Conservation (phyloP, 1,140 invertebrate genomes). For the Anthonomus grandis region DNA sequence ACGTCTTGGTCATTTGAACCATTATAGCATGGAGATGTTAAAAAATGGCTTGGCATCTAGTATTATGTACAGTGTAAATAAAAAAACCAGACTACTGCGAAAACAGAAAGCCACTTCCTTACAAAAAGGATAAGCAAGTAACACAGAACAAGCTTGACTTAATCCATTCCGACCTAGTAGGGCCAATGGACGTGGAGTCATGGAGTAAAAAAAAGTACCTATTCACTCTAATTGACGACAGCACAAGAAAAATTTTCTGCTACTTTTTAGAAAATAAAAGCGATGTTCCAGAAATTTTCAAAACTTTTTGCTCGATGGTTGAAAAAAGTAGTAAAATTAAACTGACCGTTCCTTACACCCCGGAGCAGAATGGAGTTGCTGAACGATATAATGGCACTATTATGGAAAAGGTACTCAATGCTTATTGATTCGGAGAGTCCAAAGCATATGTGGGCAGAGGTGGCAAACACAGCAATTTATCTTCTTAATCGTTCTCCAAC, state of each 20-base stretch:
- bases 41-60: constrained; percentile 21
- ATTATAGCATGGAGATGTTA: constrained; percentile 14
- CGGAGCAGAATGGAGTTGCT: constrained; percentile 49
- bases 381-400: constrained; percentile 43
- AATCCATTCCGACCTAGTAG: constrained; percentile 26
- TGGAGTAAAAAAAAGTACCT: constrained; percentile 41
- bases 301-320: constrained; percentile 35
- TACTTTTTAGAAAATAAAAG: constrained; percentile 43
- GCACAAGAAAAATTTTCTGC: constrained; percentile 37
- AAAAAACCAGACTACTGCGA: constrained; percentile 16
- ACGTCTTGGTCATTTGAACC: constrained; percentile 24
- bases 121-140: constrained; percentile 15
- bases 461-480: constrained; percentile 42
- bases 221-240: constrained; percentile 48
- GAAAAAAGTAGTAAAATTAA: constrained; percentile 48
- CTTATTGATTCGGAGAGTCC: constrained; percentile 43
- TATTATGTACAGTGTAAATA: constrained; percentile 8
- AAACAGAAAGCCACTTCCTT: constrained; percentile 20
- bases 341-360: constrained; percentile 44
- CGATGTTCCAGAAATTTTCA: constrained; percentile 34
- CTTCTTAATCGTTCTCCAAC: constrained; percentile 41
- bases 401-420: constrained; percentile 37
- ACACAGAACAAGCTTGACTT: constrained; percentile 22
- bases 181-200: constrained; percentile 28
- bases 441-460: constrained; percentile 43